Base-by-base conservation (phyloP, 2,113 vertebrate genomes). In the Apteryx owenii region DNA sequence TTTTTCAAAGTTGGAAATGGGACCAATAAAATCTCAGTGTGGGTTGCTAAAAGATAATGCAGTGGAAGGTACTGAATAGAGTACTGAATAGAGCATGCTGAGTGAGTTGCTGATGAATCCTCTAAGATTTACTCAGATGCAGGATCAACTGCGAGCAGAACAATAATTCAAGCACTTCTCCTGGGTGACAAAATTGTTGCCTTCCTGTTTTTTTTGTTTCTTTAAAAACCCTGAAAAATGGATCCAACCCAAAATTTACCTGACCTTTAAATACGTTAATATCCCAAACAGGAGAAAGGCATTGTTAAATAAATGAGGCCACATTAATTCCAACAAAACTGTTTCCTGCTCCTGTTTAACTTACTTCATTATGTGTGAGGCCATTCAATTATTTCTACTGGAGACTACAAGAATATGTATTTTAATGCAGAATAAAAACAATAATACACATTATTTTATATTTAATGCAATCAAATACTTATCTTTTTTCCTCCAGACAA, bases 141-240 rank as follows among this genome's bases (percentile, higher is more conserved):
- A 81, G 71, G 64, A 87, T 88, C 81, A 75, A 8, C 36, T 0
- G 2, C 75, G 31, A 94, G 51, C 46, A 90, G 60, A 48, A 61
- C 72, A 88, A 48, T 85, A 88, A 80, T 64, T 92, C 68, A 95
- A 21, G 28, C 23, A n/a, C 18, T 85, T 93, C 78, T 94, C 44
- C 70, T 80, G 17, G 9, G n/a, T 85, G 76, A 75, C 64, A 93
- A 71, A 93, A 95, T 77, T 89, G 19, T 71, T 78, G 20, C 85
- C 64, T 90, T 90, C 22, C n/a, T 38, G 36, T 90, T 4, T 78
- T 76, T 85, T 80, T 25, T 25, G 4, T 66, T 91, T 82, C 28
- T 93, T 82, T 76, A 62, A 66, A 75, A 61, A 31, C 14, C 2
- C 29, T 40, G 85, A 77, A 77, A 72, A 91, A 36, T 4, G 12